Percentiles rank a stretch among this genome's conserved stretches.
Conservation (phyloP, 1,140 invertebrate species). For the Procambarus clarkii region DNA sequence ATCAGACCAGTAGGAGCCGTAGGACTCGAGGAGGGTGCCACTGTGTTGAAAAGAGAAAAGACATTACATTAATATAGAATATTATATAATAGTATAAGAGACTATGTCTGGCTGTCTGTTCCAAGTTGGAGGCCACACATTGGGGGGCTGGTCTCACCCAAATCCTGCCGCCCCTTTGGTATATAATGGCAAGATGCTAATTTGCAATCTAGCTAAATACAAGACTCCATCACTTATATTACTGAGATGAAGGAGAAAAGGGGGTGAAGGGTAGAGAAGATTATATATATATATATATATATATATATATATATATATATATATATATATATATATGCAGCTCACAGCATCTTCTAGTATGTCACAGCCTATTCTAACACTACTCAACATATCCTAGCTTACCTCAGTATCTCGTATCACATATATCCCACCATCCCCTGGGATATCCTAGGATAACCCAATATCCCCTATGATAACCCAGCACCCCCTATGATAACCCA, state of each 20-base stretch:
- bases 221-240: background rate
- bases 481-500: too few species aligned
- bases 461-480: background rate
- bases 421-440: background rate
- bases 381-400: background rate
- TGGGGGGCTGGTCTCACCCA: background rate
- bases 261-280: background rate
- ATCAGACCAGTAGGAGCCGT: too few species aligned
- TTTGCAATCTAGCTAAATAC: background rate
- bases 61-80: too few species aligned
- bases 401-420: background rate
- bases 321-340: background rate
- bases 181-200: background rate
- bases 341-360: too few species aligned
- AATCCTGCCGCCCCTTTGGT: background rate
- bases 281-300: slow-evolving; percentile 6
- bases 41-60: too few species aligned
- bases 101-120: too few species aligned
- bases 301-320: slow-evolving; percentile 6
- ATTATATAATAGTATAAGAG: too few species aligned
- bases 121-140: background rate
- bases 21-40: too few species aligned
- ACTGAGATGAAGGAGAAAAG: background rate
- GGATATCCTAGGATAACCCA: background rate
- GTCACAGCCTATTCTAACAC: background rate